Conservation (phyloP, 2,113 vertebrate species). For the Amazona vittata region DNA sequence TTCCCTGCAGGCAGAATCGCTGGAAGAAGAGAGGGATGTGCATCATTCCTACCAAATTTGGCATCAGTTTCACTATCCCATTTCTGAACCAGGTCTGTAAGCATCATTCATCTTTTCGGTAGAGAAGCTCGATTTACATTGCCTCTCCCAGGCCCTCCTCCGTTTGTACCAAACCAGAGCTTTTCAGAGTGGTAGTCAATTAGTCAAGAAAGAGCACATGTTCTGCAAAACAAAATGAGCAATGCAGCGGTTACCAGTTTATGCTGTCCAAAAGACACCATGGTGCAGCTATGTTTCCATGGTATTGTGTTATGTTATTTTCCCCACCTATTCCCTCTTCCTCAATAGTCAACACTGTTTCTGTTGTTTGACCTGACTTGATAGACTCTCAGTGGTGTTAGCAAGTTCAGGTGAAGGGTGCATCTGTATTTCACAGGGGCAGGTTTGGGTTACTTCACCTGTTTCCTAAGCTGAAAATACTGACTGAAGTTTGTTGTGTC, state of each 20-base stretch:
- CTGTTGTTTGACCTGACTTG: neutral
- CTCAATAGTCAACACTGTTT: neutral
- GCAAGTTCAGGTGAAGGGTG: neutral
- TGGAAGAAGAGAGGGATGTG: constrained; percentile 95
- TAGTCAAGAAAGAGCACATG: neutral
- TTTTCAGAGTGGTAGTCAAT: neutral
- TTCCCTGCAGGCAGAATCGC: constrained; percentile 83
- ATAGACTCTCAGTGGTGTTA: neutral
- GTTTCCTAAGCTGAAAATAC: neutral
- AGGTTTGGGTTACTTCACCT: neutral
- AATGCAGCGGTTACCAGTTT: neutral
- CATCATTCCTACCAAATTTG: constrained; percentile 94
- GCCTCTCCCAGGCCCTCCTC: neutral
- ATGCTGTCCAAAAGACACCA: neutral
- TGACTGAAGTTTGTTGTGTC: neutral
- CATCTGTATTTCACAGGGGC: neutral
- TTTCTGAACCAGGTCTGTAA: constrained; percentile 92
- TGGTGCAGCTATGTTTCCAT: neutral
- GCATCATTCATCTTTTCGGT: neutral
- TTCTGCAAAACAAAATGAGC: neutral
- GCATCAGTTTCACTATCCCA: constrained; percentile 85
- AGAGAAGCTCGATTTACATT: neutral
- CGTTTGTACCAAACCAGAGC: neutral
- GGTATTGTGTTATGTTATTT: neutral
- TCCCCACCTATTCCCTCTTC: neutral